A percentile compares a stretch with the other conserved stretches of the same genome.
phyloP scores from a whole-genome alignment of 2,113 vertebrate species.

The Murina feae region DNA sequence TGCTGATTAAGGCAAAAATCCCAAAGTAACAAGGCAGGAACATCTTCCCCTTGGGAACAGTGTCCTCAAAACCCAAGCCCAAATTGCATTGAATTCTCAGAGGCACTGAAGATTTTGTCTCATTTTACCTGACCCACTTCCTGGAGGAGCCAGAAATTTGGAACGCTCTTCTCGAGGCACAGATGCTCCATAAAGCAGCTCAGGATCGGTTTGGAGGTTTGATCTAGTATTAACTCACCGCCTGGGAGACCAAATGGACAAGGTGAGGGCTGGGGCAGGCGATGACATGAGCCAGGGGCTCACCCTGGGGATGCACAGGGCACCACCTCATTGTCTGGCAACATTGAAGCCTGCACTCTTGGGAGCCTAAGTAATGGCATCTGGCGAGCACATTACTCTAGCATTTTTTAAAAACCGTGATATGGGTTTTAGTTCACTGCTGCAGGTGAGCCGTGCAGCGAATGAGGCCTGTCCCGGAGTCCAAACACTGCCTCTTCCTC shows the following conservation, averaged over 20 bases:
- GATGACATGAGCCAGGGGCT: accelerated
- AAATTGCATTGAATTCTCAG: constrained; percentile 63
- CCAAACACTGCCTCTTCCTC: neutral
- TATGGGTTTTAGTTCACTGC: neutral
- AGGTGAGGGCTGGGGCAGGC: neutral
- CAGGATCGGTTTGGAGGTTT: neutral
- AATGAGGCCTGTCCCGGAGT: neutral
- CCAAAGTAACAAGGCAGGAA: neutral
- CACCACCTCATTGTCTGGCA: neutral
- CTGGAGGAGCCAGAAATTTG: constrained; percentile 22
- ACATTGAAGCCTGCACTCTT: neutral
- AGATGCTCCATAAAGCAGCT: neutral
- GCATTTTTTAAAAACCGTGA: neutral
- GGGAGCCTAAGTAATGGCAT: neutral
- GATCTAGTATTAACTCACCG: neutral
- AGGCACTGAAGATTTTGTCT: constrained; percentile 68
- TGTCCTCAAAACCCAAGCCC: constrained; percentile 36
- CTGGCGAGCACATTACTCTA: neutral
- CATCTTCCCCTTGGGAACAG: neutral
- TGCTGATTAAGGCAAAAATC: neutral
- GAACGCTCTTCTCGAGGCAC: constrained; percentile 43
- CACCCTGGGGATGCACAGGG: no score
- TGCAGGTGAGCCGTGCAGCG: neutral
- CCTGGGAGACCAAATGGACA: neutral
- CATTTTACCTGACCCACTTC: constrained; percentile 77